Percentiles rank a stretch among this genome's conserved stretches.
Conservation (phyloP, 2,113 vertebrate genomes). For the Noturus placidus region DNA sequence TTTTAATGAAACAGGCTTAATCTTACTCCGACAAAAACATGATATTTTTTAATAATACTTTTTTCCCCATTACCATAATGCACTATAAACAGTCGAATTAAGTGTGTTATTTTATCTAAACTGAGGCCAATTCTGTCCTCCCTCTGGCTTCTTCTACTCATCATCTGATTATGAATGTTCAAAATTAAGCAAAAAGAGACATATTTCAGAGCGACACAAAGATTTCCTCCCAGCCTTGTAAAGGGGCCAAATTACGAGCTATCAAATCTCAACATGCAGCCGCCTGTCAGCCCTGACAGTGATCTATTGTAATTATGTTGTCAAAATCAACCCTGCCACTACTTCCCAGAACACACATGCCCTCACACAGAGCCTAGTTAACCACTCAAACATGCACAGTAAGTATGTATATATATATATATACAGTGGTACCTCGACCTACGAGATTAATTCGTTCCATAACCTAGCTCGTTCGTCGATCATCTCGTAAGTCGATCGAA, state of each 20-base stretch:
- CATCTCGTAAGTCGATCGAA: too few relatives aligned
- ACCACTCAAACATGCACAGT: conserved; percentile 10
- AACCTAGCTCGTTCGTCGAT: too few relatives aligned
- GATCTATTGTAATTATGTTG: conserved; percentile 72
- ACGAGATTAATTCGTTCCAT: too few relatives aligned
- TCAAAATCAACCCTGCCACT: conserved; percentile 60
- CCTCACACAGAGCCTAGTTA: conserved; percentile 50
- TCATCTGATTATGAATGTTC: background rate
- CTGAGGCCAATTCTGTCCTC: background rate
- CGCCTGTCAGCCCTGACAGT: conserved; percentile 66
- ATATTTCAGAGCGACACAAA: conserved; percentile 5
- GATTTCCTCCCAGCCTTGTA: conserved; percentile 29
- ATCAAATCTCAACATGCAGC: conserved; percentile 71
- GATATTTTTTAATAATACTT: background rate
- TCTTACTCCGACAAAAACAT: background rate
- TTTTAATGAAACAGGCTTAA: background rate
- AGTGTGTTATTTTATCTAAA: background rate
- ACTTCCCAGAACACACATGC: conserved; percentile 56
- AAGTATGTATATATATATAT: background rate
- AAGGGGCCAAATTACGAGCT: conserved; percentile 66
- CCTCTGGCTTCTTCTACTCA: background rate
- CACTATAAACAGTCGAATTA: background rate
- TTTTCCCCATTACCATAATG: background rate
- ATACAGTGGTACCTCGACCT: too few relatives aligned
- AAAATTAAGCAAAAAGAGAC: background rate